Evolutionary conservation across 2,113 vertebrate genomes (phyloP).

Genomic region (Cheilinus undulatus): DNA sequence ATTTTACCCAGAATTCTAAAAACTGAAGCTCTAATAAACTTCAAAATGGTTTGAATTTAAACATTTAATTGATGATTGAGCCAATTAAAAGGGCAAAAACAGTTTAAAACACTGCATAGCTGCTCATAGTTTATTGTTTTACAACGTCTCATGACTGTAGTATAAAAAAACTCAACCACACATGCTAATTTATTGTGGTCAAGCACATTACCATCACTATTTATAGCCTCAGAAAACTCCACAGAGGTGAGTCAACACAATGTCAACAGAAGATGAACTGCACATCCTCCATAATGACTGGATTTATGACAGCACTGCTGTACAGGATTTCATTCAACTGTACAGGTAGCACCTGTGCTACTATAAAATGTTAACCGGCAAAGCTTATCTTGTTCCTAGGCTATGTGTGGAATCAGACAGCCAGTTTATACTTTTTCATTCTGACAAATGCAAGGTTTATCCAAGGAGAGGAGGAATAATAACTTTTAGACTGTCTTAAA

Average conservation of each 20-base stretch:
- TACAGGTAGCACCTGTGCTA: not conserved
- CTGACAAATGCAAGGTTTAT: no score
- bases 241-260: slow-evolving; percentile 2
- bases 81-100: no score
- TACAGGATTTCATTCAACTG: not conserved
- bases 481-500: no score
- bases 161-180: not conserved
- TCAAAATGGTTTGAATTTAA: no score
- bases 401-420: not conserved
- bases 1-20: no score
- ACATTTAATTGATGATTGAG: no score
- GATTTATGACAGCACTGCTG: not conserved
- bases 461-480: no score
- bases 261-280: not conserved
- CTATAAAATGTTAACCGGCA: not conserved
- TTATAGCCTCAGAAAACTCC: not conserved
- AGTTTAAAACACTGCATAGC: no score
- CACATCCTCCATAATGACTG: not conserved
- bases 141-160: not conserved
- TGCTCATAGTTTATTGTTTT: no score
- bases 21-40: no score
- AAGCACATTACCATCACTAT: not conserved
- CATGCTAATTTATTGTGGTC: no score
- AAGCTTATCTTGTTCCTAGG: not conserved
- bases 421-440: no score